A percentile compares a stretch with the other conserved stretches of the same genome.
Evolutionary conservation across 2,113 vertebrate genomes (phyloP).

Genomic region (Girardinichthys multiradiatus): DNA sequence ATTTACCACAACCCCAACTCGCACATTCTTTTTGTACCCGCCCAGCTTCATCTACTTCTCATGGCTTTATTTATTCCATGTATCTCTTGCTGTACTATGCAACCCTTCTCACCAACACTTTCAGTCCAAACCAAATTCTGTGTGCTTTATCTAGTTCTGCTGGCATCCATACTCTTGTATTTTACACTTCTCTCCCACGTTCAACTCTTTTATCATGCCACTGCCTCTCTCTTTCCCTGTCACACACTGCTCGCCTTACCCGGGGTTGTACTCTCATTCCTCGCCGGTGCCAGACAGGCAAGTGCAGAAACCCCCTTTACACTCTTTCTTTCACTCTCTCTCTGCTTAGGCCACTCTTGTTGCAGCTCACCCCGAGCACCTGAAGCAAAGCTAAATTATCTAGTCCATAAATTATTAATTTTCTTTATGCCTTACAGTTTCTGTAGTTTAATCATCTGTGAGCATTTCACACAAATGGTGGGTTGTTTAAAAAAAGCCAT

Average conservation of each 20-base stretch:
- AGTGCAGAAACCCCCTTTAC: constrained; percentile 61
- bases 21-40: constrained; percentile 62
- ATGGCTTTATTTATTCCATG: constrained; percentile 51
- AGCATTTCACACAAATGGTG: constrained; percentile 8
- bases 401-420: constrained; percentile 15
- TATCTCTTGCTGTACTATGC: constrained; percentile 36
- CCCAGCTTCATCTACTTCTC: constrained; percentile 49
- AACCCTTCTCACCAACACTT: constrained; percentile 27
- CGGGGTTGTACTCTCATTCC: constrained; percentile 61
- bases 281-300: constrained; percentile 57
- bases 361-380: constrained; percentile 25
- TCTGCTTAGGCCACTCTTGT: constrained; percentile 30
- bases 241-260: constrained; percentile 51
- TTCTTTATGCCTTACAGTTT: neutral
- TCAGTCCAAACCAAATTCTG: constrained; percentile 14
- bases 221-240: constrained; percentile 28
- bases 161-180: constrained; percentile 36
- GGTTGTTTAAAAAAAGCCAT: constrained; percentile 26
- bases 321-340: constrained; percentile 6
- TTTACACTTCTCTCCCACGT: constrained; percentile 19
- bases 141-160: constrained; percentile 24
- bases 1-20: constrained; percentile 66
- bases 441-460: constrained; percentile 16
- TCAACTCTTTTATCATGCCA: constrained; percentile 41
- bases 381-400: constrained; percentile 43